A percentile compares a stretch with the other conserved stretches of the same genome.
Evolutionary conservation across 2,888 invertebrate genomes (phyloP).

Genomic region (Mythimna lalbum): DNA sequence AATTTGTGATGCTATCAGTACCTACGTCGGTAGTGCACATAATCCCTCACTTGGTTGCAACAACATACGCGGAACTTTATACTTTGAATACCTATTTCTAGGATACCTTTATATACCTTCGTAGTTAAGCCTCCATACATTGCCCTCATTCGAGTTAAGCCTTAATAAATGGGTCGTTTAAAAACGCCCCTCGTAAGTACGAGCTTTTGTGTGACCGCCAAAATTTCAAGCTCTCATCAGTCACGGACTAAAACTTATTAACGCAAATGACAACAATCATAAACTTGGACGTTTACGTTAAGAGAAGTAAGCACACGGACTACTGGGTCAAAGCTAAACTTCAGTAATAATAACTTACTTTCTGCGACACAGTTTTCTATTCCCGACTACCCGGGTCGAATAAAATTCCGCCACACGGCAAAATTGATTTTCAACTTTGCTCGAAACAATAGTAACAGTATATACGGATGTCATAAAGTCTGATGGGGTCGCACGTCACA

Average conservation of each 20-base stretch:
- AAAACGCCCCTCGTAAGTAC: conserved; percentile 13
- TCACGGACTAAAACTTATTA: conserved; percentile 38
- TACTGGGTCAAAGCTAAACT: conserved; percentile 31
- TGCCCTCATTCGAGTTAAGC: conserved; percentile 29
- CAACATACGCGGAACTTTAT: conserved; percentile 11
- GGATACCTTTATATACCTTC: background rate
- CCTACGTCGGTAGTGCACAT: background rate
- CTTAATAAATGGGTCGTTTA: conserved; percentile 32
- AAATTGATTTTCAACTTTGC: conserved; percentile 56
- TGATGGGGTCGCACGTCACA: conserved; percentile 49
- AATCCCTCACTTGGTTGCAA: conserved; percentile 33
- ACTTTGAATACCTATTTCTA: conserved; percentile 10
- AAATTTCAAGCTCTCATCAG: conserved; percentile 36
- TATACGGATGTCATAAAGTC: conserved; percentile 37
- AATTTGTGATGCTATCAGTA: background rate
- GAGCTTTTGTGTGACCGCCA: conserved; percentile 30
- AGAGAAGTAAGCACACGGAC: conserved; percentile 21
- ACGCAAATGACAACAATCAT: conserved; percentile 49
- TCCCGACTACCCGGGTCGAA: conserved; percentile 31
- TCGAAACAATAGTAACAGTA: conserved; percentile 47
- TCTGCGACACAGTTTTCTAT: conserved; percentile 51
- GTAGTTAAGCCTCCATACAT: conserved; percentile 1
- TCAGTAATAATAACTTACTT: conserved; percentile 52
- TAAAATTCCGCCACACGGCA: conserved; percentile 35
- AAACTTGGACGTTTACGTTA: conserved; percentile 47